Evolutionary conservation across 2,113 vertebrate species (phyloP).

Genomic region (Procavia capensis): DNA sequence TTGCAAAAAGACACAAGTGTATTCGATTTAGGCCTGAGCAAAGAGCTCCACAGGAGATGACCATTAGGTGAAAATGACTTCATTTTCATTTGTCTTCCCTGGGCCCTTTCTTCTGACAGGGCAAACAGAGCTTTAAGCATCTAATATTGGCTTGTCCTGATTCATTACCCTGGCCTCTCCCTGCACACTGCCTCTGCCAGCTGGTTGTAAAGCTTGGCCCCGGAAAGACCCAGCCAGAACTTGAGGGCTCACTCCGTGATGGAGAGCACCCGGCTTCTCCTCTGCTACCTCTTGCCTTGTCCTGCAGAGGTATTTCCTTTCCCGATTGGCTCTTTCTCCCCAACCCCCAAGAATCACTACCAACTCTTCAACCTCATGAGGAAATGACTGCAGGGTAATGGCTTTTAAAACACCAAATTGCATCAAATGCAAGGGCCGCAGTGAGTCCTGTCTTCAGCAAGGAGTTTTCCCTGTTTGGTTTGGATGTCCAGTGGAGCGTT

Average conservation of each 20-base stretch:
- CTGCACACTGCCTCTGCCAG: background rate
- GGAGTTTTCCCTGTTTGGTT: slow-evolving; percentile 60
- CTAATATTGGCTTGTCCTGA: slow-evolving; percentile 64
- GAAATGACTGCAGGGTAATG: slow-evolving; percentile 11
- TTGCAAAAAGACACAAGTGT: slow-evolving; percentile 52
- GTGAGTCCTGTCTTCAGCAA: background rate
- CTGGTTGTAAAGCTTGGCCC: background rate
- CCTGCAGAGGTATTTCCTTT: background rate
- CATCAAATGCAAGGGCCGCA: background rate
- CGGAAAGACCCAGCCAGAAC: background rate
- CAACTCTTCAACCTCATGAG: background rate
- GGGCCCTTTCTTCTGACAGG: slow-evolving; percentile 39
- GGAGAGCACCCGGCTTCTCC: background rate
- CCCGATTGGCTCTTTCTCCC: background rate
- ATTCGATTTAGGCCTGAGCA: background rate
- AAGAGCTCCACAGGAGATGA: slow-evolving; percentile 13
- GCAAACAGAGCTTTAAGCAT: slow-evolving; percentile 64
- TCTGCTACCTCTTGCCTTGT: rapidly evolving
- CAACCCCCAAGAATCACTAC: background rate
- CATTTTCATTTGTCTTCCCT: slow-evolving; percentile 71
- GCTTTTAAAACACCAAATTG: slow-evolving; percentile 61
- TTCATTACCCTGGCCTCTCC: slow-evolving; percentile 43
- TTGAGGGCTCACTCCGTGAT: background rate
- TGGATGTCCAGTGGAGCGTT: slow-evolving; percentile 79
- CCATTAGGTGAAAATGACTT: slow-evolving; percentile 58